Conservation (phyloP, 2,888 invertebrate genomes). For the Balanococcus diminutus region DNA sequence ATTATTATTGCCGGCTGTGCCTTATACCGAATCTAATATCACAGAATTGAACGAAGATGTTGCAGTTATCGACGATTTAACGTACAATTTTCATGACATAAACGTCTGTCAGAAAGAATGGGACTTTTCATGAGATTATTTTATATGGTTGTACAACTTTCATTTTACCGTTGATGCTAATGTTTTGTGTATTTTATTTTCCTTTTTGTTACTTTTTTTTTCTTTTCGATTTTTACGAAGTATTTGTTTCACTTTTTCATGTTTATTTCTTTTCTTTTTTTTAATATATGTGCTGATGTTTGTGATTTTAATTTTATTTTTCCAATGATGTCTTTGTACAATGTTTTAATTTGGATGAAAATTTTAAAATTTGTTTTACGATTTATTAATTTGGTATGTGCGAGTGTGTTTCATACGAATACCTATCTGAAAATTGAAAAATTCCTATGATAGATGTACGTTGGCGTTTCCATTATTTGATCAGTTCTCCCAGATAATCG, state of each 20-base stretch:
- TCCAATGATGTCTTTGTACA: neutral
- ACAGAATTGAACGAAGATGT: slow-evolving; percentile 64
- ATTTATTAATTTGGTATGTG: neutral
- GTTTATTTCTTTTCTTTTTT: slow-evolving; percentile 7
- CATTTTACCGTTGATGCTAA: slow-evolving; percentile 28
- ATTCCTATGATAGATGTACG: neutral
- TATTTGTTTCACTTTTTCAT: slow-evolving; percentile 39
- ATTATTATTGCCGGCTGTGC: slow-evolving; percentile 72
- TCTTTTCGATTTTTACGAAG: neutral
- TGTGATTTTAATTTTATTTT: slow-evolving; percentile 20
- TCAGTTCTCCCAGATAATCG: too few relatives aligned
- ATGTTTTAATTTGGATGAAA: neutral
- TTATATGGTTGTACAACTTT: slow-evolving; percentile 37
- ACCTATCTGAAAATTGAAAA: too few relatives aligned
- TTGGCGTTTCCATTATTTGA: too few relatives aligned
- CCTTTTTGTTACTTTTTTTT: slow-evolving; percentile 21
- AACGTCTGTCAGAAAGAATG: slow-evolving; percentile 55
- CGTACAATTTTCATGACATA: slow-evolving; percentile 56
- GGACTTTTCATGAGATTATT: slow-evolving; percentile 55
- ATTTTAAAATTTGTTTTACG: neutral
- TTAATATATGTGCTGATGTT: slow-evolving; percentile 26
- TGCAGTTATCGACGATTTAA: slow-evolving; percentile 58
- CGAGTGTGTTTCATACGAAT: too few relatives aligned
- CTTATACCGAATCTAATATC: slow-evolving; percentile 67
- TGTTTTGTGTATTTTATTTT: neutral